These are phyloP conservation scores for Drosophila varians DNA, from an alignment of 1,140 invertebrate species.

Conservation along the genomic window DNA sequence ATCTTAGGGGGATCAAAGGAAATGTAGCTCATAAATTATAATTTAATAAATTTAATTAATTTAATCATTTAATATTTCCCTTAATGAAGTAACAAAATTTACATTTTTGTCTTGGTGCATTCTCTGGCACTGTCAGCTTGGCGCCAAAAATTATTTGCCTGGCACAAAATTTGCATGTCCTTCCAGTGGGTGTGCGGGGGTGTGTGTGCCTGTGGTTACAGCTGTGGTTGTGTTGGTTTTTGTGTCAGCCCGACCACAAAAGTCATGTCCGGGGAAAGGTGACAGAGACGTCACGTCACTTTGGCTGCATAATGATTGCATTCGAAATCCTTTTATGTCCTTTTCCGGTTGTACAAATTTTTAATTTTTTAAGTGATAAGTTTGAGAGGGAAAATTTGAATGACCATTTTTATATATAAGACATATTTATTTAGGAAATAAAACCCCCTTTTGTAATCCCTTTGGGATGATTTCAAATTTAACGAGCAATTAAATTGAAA, in stretches of 20 bases:
- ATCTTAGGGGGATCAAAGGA: too few relatives aligned
- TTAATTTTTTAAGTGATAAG: too few relatives aligned
- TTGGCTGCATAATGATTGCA: constrained; percentile 7
- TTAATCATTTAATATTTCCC: too few relatives aligned
- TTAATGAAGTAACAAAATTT: too few relatives aligned
- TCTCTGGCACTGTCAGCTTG: constrained; percentile 17
- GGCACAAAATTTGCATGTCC: constrained; percentile 15
- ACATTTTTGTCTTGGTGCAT: neutral
- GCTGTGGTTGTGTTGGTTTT: neutral
- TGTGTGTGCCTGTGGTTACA: constrained; percentile 17
- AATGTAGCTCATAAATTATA: too few relatives aligned
- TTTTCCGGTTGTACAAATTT: neutral
- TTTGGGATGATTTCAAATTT: neutral
- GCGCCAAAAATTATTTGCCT: constrained; percentile 46
- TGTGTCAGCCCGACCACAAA: constrained; percentile 20
- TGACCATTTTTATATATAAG: too few relatives aligned
- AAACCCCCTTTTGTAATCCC: neutral
- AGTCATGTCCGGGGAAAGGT: constrained; percentile 19
- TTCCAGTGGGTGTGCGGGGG: neutral
- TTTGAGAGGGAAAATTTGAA: too few relatives aligned
- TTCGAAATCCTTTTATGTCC: neutral
- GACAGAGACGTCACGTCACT: constrained; percentile 27
- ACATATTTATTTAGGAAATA: too few relatives aligned
- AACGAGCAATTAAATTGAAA: neutral
- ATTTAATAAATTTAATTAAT: too few relatives aligned